phyloP scores from a whole-genome alignment of 1,140 invertebrate genomes.

The Lordiphosa stackelbergi region DNA sequence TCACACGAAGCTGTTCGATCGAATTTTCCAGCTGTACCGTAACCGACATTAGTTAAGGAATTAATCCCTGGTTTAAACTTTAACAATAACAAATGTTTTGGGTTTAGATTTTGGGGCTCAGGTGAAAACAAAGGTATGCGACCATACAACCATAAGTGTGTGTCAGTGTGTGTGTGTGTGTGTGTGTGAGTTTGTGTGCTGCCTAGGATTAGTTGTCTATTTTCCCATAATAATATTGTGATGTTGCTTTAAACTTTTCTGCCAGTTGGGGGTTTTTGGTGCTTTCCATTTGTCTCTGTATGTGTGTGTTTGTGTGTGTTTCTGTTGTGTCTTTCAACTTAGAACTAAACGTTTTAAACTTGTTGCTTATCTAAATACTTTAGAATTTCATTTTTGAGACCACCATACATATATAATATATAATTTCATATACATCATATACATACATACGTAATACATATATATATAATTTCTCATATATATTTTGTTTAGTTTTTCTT shows the following conservation, averaged over 20 bases:
- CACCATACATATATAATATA: constrained; percentile 64
- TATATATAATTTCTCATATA: constrained; percentile 48
- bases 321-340: constrained; percentile 54
- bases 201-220: constrained; percentile 35
- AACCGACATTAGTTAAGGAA: too few species aligned
- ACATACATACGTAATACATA: constrained; percentile 47
- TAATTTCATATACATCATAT: constrained; percentile 53
- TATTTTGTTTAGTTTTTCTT: constrained; percentile 30
- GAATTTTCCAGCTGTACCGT: too few species aligned
- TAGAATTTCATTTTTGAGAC: constrained; percentile 67
- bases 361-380: constrained; percentile 74
- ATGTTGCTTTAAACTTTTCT: neutral
- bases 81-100: constrained; percentile 14
- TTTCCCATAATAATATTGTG: constrained; percentile 42
- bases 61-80: constrained; percentile 4
- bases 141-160: constrained; percentile 68
- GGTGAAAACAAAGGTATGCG: constrained; percentile 48
- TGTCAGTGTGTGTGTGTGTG: constrained; percentile 33
- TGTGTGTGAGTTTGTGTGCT: constrained; percentile 20
- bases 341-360: constrained; percentile 60
- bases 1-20: too few species aligned
- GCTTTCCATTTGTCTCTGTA: constrained; percentile 13
- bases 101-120: neutral
- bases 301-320: constrained; percentile 13
- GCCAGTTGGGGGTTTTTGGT: constrained; percentile 14